These are phyloP conservation scores for Hydrolagus colliei DNA, from an alignment of 2,797 vertebrate species.

Conservation along the genomic window DNA sequence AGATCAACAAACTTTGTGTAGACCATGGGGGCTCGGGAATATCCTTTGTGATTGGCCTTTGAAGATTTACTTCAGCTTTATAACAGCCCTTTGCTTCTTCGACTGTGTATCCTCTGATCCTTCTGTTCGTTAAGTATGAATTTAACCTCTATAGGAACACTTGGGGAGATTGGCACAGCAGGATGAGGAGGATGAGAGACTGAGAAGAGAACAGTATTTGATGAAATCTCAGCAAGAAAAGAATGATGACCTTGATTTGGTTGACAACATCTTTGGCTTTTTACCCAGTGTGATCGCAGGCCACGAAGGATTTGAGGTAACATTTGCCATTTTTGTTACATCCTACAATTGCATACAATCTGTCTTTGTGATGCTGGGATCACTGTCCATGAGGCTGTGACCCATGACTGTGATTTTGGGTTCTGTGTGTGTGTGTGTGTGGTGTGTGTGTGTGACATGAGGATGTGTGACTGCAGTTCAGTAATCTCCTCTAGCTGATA, in stretches of 20 bases:
- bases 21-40: neutral
- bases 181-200: slow-evolving; percentile 44
- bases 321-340: neutral
- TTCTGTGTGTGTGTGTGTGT: too few relatives aligned
- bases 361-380: neutral
- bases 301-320: slow-evolving; percentile 76
- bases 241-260: slow-evolving; percentile 72
- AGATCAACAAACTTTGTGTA: too few relatives aligned
- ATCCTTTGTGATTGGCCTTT: slow-evolving; percentile 16
- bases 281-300: slow-evolving; percentile 67
- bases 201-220: slow-evolving; percentile 37
- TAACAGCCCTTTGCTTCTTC: neutral
- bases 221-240: slow-evolving; percentile 56
- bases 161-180: slow-evolving; percentile 49
- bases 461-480: neutral
- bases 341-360: neutral
- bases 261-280: slow-evolving; percentile 86
- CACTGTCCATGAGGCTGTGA: neutral
- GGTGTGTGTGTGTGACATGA: too few relatives aligned
- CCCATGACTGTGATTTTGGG: neutral
- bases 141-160: slow-evolving; percentile 52
- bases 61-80: too few relatives aligned
- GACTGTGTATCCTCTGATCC: neutral
- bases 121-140: neutral
- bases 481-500: neutral